Conservation (phyloP, 2,888 invertebrate species). For the Agrochola lota region DNA sequence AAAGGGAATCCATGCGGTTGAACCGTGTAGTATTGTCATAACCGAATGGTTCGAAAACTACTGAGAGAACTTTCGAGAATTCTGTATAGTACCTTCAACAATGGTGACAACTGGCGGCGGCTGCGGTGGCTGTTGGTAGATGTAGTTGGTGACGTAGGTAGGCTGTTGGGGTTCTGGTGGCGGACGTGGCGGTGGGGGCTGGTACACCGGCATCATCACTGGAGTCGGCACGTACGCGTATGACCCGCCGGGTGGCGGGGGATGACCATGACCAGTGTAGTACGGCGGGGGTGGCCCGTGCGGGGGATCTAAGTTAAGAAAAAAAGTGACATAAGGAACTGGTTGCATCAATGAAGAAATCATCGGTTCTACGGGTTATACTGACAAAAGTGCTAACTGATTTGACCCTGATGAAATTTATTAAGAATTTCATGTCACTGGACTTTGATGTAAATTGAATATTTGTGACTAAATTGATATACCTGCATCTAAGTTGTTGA, state of each 20-base stretch:
- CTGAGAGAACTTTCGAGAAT: not conserved
- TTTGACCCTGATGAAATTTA: not conserved
- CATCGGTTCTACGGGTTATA: not conserved
- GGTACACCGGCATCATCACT: slow-evolving; percentile 84
- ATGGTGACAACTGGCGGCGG: slow-evolving; percentile 67
- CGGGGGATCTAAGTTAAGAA: slow-evolving; percentile 74
- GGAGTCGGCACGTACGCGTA: slow-evolving; percentile 81
- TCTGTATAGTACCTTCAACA: slow-evolving; percentile 61
- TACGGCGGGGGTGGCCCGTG: slow-evolving; percentile 68
- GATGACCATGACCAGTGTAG: slow-evolving; percentile 54
- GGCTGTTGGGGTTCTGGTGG: slow-evolving; percentile 69
- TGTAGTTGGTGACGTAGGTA: slow-evolving; percentile 81
- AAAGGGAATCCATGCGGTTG: not conserved
- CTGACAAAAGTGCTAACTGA: not conserved
- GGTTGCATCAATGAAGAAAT: not conserved
- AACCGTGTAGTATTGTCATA: not conserved
- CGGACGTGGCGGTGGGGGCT: slow-evolving; percentile 71
- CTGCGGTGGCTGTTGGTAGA: slow-evolving; percentile 73
- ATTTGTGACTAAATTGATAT: not conserved
- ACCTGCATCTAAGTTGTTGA: not conserved
- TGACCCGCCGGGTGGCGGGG: slow-evolving; percentile 69
- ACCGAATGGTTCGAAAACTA: not conserved
- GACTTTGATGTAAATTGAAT: too few relatives aligned
- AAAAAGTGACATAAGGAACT: not conserved
- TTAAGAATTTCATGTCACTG: not conserved